Evolutionary conservation across 1,140 invertebrate genomes (phyloP).

Genomic region (Drosophila azteca): DNA sequence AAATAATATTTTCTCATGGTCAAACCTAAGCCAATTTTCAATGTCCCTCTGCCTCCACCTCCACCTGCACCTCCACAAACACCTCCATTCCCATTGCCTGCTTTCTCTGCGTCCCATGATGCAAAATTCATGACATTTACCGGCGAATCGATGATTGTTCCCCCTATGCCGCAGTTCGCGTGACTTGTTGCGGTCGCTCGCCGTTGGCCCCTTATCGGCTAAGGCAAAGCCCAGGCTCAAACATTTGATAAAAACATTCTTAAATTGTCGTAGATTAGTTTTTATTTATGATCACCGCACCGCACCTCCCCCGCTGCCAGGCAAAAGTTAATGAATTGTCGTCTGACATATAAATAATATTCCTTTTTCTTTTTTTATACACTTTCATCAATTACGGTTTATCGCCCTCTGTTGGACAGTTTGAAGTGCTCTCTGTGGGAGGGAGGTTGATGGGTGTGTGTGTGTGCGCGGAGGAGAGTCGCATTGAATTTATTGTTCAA

Average conservation of each 20-base stretch:
- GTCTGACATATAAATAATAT: conserved; percentile 32
- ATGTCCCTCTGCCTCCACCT: conserved; percentile 11
- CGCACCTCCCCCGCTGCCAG: conserved; percentile 4
- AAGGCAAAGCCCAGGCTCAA: conserved; percentile 3
- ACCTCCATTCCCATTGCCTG: neutral
- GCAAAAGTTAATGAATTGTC: conserved; percentile 46
- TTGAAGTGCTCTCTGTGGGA: conserved; percentile 18
- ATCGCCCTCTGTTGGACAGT: conserved; percentile 12
- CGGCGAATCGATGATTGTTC: conserved; percentile 37
- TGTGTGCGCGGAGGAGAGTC: too few relatives aligned
- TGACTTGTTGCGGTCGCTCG: conserved; percentile 34
- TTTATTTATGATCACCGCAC: conserved; percentile 36
- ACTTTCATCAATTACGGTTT: conserved; percentile 38
- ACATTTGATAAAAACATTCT: conserved; percentile 39
- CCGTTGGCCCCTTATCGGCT: conserved; percentile 41
- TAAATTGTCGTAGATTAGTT: conserved; percentile 59
- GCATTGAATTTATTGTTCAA: too few relatives aligned
- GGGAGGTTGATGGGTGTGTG: too few relatives aligned
- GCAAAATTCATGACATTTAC: conserved; percentile 41
- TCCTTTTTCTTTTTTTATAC: conserved; percentile 6
- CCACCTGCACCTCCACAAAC: too few relatives aligned
- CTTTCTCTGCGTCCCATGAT: neutral
- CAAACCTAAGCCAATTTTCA: conserved; percentile 74
- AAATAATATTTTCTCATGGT: conserved; percentile 73
- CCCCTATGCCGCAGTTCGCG: conserved; percentile 28